These are phyloP conservation scores for Catotricha subobsoleta DNA, from an alignment of 2,888 invertebrate genomes.

Conservation along the genomic window DNA sequence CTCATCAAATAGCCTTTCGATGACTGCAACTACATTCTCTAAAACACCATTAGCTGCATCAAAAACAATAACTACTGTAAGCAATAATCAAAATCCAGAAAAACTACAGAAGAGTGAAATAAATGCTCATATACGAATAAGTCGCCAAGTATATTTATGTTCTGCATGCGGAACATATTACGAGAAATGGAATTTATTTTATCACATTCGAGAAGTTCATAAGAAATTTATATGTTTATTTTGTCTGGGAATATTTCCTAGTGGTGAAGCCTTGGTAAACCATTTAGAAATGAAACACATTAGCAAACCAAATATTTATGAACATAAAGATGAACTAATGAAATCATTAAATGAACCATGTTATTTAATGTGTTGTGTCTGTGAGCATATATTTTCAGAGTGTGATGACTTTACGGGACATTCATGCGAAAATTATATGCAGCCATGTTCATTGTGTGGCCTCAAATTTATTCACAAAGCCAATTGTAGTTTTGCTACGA, in stretches of 20 bases:
- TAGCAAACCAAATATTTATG: constrained; percentile 49
- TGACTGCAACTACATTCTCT: background rate
- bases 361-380: constrained; percentile 63
- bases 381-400: constrained; percentile 60
- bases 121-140: constrained; percentile 40
- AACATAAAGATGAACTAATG: constrained; percentile 48
- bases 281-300: constrained; percentile 65
- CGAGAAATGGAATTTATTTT: constrained; percentile 70
- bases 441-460: constrained; percentile 25
- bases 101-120: too few species aligned
- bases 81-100: background rate
- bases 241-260: constrained; percentile 66
- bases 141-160: constrained; percentile 64
- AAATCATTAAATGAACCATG: constrained; percentile 46
- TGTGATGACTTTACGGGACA: constrained; percentile 60
- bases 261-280: constrained; percentile 57
- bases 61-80: background rate
- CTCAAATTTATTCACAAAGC: constrained; percentile 24
- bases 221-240: constrained; percentile 57
- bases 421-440: constrained; percentile 35
- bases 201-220: constrained; percentile 70
- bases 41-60: background rate
- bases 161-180: constrained; percentile 69
- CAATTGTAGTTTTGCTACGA: constrained; percentile 22
- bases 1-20: too few species aligned